Evolutionary conservation across 1,140 invertebrate genomes (phyloP).

Genomic region (Heliconius nattereri): DNA sequence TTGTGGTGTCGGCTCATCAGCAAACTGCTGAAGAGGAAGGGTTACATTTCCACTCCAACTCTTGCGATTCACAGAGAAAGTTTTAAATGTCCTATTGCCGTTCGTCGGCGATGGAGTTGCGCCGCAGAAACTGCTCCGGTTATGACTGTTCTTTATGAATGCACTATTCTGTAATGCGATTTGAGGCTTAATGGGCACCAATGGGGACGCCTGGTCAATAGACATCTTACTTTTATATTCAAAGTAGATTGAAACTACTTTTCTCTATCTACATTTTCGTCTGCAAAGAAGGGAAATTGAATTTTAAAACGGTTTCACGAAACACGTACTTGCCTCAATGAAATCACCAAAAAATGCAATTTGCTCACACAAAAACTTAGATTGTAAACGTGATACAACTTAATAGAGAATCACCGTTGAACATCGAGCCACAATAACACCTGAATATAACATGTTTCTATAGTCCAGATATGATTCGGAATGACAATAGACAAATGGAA

Average conservation of each 20-base stretch:
- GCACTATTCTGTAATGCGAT: conserved; percentile 75
- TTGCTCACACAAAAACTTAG: conserved; percentile 25
- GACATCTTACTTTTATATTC: conserved; percentile 75
- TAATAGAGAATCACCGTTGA: conserved; percentile 26
- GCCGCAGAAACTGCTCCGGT: conserved; percentile 79
- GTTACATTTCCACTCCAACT: conserved; percentile 81
- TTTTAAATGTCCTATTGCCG: conserved; percentile 74
- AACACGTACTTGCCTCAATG: conserved; percentile 30
- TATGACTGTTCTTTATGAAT: conserved; percentile 79
- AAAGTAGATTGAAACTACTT: conserved; percentile 59
- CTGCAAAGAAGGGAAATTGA: conserved; percentile 69
- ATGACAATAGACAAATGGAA: conserved; percentile 38
- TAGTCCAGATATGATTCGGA: neutral
- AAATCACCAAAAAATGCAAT: conserved; percentile 65
- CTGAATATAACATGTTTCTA: conserved; percentile 41
- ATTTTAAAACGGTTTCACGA: conserved; percentile 24
- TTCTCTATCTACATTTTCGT: conserved; percentile 76
- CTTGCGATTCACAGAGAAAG: conserved; percentile 78
- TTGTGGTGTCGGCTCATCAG: conserved; percentile 66
- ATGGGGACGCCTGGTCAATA: conserved; percentile 77
- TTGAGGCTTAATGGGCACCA: conserved; percentile 80
- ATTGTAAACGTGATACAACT: conserved; percentile 17
- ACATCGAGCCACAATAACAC: conserved; percentile 40
- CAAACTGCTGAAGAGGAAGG: conserved; percentile 76
- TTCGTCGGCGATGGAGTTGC: conserved; percentile 71